These are phyloP conservation scores for Nomada ruficornis DNA, from an alignment of 2,888 invertebrate genomes.

Conservation along the genomic window DNA sequence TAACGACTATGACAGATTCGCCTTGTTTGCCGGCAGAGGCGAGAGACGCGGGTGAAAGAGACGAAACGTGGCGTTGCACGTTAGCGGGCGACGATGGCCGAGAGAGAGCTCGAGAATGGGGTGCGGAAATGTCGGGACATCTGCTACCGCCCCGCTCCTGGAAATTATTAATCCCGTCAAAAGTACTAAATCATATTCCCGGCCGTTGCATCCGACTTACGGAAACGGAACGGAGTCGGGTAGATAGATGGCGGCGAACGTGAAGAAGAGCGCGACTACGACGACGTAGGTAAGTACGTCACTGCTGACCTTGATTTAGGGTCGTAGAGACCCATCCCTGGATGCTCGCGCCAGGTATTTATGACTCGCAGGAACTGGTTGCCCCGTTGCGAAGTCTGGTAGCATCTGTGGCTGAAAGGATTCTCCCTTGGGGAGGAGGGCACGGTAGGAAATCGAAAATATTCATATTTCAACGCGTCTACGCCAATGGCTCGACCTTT, in stretches of 20 bases:
- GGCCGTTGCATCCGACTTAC: constrained; percentile 37
- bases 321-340: constrained; percentile 70
- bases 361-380: constrained; percentile 61
- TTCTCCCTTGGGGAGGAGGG: constrained; percentile 20
- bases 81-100: constrained; percentile 46
- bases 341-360: constrained; percentile 59
- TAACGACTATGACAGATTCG: constrained; percentile 63
- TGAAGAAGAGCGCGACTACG: constrained; percentile 57
- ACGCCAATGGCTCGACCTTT: background rate
- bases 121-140: constrained; percentile 81
- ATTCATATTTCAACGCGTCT: constrained; percentile 49
- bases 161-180: constrained; percentile 83
- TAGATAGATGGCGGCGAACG: constrained; percentile 19
- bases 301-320: constrained; percentile 80
- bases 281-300: constrained; percentile 54
- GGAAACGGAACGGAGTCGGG: constrained; percentile 17
- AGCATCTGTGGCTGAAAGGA: constrained; percentile 58
- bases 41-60: constrained; percentile 4
- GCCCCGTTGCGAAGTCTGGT: constrained; percentile 30
- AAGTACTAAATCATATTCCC: constrained; percentile 81
- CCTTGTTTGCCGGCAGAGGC: constrained; percentile 25
- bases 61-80: constrained; percentile 6
- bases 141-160: constrained; percentile 78
- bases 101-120: constrained; percentile 57
- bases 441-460: constrained; percentile 55